Percentiles rank a stretch among this genome's conserved stretches.
Evolutionary conservation across 2,113 vertebrate species (phyloP).

Genomic region (Scytalopus superciliaris): DNA sequence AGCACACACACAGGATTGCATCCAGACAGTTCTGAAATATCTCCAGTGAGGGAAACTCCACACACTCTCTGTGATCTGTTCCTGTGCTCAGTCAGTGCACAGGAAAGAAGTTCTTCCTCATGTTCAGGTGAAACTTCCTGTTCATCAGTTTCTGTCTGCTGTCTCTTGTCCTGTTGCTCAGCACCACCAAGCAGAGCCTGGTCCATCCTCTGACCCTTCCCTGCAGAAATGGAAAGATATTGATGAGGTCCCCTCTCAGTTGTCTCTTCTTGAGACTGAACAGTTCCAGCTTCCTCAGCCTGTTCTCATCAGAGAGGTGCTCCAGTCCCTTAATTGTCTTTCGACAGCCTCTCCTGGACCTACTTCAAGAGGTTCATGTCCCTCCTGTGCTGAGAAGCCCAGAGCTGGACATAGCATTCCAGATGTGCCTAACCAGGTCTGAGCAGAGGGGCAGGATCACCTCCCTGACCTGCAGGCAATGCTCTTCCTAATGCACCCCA

Average conservation of each 20-base stretch:
- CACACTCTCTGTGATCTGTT: not conserved
- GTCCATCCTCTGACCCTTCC: not conserved
- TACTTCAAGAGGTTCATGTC: fast-evolving
- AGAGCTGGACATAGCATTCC: not conserved
- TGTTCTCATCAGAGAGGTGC: not conserved
- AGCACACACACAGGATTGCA: fast-evolving
- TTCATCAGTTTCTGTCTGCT: fast-evolving
- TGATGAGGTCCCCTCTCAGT: not conserved
- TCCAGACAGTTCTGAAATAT: not conserved
- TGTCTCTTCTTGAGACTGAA: fast-evolving
- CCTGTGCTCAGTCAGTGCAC: fast-evolving
- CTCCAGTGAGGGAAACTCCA: not conserved
- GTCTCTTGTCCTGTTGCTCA: not conserved
- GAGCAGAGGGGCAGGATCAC: not conserved
- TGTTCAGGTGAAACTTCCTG: not conserved
- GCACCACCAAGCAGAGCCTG: not conserved
- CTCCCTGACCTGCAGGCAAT: not conserved
- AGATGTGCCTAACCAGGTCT: not conserved
- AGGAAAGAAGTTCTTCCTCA: fast-evolving
- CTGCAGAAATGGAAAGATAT: not conserved
- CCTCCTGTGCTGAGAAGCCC: not conserved
- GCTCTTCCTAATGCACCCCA: fast-evolving
- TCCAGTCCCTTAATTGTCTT: not conserved
- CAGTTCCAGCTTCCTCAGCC: not conserved
- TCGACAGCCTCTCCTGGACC: fast-evolving